Base-by-base conservation (phyloP, 2,888 invertebrate species). In the Matsumyia berberina region DNA sequence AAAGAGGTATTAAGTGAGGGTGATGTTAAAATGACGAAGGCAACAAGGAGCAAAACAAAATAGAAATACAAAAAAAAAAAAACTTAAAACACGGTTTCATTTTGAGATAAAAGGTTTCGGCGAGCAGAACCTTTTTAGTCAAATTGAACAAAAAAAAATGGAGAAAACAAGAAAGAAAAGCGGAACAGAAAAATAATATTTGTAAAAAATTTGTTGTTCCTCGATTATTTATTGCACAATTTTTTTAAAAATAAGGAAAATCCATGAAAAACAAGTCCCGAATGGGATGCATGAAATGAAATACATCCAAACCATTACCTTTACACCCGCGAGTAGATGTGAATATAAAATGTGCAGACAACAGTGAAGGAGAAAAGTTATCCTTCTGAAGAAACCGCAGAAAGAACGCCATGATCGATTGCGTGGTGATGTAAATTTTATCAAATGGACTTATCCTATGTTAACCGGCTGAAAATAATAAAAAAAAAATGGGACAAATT, bases 1-100 rank as follows among this genome's bases (percentile, higher is more conserved):
- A 78, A 83, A 79, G 69, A 79, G 83, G 76, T 57, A 79, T 78
- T 78, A 83, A 83, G 64, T 83, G 42, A 67, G 72, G 73, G 42
- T 37, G 62, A 67, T 53, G 58, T n/a, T 44, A 58, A 66, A 70
- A 62, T 74, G 58, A 64, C 46, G 51, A 58, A 64, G 67, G 46
- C 17, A 53, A 58, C 53, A 58, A 58, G 29, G 24, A 35, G n/a
- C 11, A 55, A 33, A 12, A 15, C 39, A 7, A 44, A 42, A 31
- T n/a, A 24, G 24, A 24, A 24, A 24, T 24, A 24, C 24, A 24
- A 24, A 74, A 42, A 12, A 31, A 15, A 49, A 17, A 57, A 67
- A 57, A 31, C 31, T 37, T 8, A 9, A 58, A 51, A 53, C 58
- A 33, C 24, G 51, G 55, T 67, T 67, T 67, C 44, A 66, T 39